These are phyloP conservation scores for Threskiornis aethiopicus DNA, from an alignment of 2,797 vertebrate species.

Conservation along the genomic window DNA sequence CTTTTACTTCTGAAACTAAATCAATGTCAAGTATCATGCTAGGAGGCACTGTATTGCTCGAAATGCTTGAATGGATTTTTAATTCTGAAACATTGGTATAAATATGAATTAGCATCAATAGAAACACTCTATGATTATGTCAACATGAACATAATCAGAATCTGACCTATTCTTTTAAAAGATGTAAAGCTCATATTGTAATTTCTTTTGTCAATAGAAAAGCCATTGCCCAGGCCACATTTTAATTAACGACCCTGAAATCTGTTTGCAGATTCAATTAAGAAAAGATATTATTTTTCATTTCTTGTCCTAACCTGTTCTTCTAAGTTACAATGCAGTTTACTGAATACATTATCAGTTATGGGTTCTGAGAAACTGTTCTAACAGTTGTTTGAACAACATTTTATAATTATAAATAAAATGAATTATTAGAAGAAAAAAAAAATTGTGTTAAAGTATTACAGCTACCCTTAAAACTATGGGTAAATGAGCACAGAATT, in stretches of 20 bases:
- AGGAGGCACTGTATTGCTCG: background rate
- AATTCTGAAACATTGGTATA: background rate
- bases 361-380: background rate
- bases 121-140: background rate
- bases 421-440: background rate
- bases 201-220: conserved; percentile 35
- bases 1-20: background rate
- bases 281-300: background rate
- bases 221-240: background rate
- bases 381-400: background rate
- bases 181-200: background rate
- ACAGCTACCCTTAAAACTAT: background rate
- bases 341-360: background rate
- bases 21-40: background rate
- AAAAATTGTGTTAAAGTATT: background rate
- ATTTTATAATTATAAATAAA: background rate
- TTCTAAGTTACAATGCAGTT: background rate
- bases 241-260: background rate
- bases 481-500: background rate
- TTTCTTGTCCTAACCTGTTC: background rate
- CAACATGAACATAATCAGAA: background rate
- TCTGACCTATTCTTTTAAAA: conserved; percentile 20
- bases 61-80: background rate
- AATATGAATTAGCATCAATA: conserved; percentile 10
- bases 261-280: conserved; percentile 6